Conservation (phyloP, 1,140 invertebrate species). For the Oryzaephilus surinamensis region DNA sequence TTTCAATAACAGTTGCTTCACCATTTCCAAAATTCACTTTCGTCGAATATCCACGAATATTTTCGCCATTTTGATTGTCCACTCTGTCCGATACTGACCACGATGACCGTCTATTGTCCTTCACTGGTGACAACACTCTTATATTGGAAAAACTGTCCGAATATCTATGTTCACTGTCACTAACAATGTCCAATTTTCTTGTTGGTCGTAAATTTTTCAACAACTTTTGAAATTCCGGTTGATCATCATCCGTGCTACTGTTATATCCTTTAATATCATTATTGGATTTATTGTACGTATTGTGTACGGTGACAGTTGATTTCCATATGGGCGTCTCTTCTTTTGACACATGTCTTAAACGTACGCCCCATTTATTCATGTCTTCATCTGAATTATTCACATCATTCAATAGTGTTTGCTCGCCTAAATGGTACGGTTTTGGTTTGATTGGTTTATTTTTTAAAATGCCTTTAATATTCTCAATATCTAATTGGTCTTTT, state of each 20-base stretch:
- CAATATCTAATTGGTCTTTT: constrained; percentile 33
- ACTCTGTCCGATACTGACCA: constrained; percentile 42
- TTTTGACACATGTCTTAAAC: constrained; percentile 31
- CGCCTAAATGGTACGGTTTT: constrained; percentile 55
- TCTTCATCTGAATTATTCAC: constrained; percentile 22
- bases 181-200: constrained; percentile 15
- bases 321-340: constrained; percentile 34
- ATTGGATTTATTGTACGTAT: constrained; percentile 15
- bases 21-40: constrained; percentile 44
- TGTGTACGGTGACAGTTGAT: constrained; percentile 35
- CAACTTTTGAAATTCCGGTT: constrained; percentile 35
- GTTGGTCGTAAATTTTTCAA: constrained; percentile 30
- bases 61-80: constrained; percentile 26
- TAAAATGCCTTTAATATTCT: constrained; percentile 53
- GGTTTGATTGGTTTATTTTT: constrained; percentile 61
- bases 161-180: constrained; percentile 18
- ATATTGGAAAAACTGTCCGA: constrained; percentile 16
- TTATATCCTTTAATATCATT: constrained; percentile 3
- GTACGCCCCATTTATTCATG: constrained; percentile 39
- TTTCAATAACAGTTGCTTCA: constrained; percentile 36
- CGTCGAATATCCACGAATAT: constrained; percentile 43
- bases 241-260: constrained; percentile 13
- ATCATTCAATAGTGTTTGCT: constrained; percentile 33
- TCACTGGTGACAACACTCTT: too few species aligned
- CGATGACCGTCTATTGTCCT: constrained; percentile 27